phyloP scores from a whole-genome alignment of 2,797 vertebrate species.

The Falco naumanni region DNA sequence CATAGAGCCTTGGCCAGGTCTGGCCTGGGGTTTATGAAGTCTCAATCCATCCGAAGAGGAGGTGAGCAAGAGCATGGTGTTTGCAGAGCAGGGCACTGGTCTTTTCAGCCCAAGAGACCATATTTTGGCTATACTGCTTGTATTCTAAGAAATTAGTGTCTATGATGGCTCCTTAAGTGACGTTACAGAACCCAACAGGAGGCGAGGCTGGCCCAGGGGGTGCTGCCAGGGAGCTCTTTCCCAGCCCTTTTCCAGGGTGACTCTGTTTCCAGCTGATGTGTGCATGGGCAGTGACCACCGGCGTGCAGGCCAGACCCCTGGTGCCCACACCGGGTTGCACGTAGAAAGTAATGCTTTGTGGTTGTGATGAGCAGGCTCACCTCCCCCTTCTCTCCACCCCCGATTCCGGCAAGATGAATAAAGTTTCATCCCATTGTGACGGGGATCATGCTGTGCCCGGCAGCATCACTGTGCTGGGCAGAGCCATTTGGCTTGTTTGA shows the following conservation, averaged over 20 bases:
- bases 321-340: not conserved
- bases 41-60: accelerated
- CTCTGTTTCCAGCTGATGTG: not conserved
- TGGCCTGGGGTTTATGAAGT: not conserved
- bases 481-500: not conserved
- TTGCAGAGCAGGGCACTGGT: not conserved
- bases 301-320: accelerated
- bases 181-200: not conserved
- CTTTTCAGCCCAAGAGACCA: not conserved
- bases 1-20: not conserved
- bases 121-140: not conserved
- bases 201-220: not conserved
- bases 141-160: not conserved
- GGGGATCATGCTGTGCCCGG: not conserved
- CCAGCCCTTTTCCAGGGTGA: not conserved
- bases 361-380: not conserved
- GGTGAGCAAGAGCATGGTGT: not conserved
- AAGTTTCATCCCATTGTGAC: not conserved
- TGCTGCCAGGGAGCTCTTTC: not conserved
- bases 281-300: not conserved
- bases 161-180: accelerated
- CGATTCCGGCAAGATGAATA: not conserved
- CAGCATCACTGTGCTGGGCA: not conserved
- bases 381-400: not conserved
- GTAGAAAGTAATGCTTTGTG: not conserved